These are phyloP conservation scores for Aurelia sp. DNA, from an alignment of 30 jellyfish, hydroid and myxozoan species.

Conservation along the genomic window DNA sequence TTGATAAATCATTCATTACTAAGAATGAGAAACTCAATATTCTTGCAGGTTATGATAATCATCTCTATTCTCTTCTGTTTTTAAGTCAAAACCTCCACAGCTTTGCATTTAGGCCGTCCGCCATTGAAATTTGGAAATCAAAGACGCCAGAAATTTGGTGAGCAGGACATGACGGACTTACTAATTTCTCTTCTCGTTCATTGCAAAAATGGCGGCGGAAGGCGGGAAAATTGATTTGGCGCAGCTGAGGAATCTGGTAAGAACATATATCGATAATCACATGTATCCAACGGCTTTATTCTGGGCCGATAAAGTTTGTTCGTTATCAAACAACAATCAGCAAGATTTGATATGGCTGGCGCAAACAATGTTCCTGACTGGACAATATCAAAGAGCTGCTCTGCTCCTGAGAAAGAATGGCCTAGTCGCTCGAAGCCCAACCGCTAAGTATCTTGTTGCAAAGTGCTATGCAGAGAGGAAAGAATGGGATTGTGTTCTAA, in stretches of 20 bases:
- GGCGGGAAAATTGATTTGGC: slow-evolving; percentile 90
- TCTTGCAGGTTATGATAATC: too few relatives aligned
- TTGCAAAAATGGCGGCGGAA: slow-evolving; percentile 44
- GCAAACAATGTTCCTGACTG: slow-evolving; percentile 73
- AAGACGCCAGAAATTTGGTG: neutral
- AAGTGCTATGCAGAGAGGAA: slow-evolving; percentile 76
- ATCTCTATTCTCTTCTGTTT: too few relatives aligned
- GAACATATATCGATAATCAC: slow-evolving; percentile 89
- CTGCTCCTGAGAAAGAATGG: slow-evolving; percentile 75
- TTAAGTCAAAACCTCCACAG: too few relatives aligned
- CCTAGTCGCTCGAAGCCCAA: slow-evolving; percentile 50
- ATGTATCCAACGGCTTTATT: slow-evolving; percentile 83
- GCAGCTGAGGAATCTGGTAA: slow-evolving; percentile 87
- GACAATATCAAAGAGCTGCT: slow-evolving; percentile 84
- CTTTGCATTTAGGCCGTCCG: neutral
- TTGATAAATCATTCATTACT: neutral
- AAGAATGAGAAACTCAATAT: neutral
- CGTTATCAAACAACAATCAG: slow-evolving; percentile 74
- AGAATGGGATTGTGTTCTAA: slow-evolving; percentile 86
- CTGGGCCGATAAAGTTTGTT: slow-evolving; percentile 97
- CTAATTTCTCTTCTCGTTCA: slow-evolving; percentile 1
- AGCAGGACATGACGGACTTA: neutral
- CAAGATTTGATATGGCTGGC: slow-evolving; percentile 94
- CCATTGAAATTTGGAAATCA: neutral
- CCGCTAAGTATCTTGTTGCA: slow-evolving; percentile 84